A percentile compares a stretch with the other conserved stretches of the same genome.
Conservation (phyloP, 2,113 vertebrate genomes). For the Tragelaphus scriptus region DNA sequence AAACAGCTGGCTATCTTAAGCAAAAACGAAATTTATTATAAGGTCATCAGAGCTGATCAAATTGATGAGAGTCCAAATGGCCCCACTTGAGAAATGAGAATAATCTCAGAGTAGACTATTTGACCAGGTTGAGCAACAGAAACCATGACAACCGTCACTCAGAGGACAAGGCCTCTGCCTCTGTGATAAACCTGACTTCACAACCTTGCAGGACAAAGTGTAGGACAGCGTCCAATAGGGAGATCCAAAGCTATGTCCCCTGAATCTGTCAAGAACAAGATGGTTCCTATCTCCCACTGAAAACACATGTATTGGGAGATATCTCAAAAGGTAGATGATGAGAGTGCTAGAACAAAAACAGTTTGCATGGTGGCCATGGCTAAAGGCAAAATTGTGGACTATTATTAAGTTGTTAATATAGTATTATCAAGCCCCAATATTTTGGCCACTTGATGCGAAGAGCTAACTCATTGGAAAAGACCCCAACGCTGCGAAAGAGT, state of each 20-base stretch:
- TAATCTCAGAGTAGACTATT: neutral
- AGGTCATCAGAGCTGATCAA: neutral
- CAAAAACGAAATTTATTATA: neutral
- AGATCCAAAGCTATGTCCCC: neutral
- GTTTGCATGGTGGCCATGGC: neutral
- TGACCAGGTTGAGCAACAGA: neutral
- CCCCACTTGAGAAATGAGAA: neutral
- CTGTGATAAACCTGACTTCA: neutral
- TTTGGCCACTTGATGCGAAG: neutral
- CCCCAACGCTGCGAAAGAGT: neutral
- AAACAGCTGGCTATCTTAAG: neutral
- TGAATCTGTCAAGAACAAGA: neutral
- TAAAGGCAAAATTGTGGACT: neutral
- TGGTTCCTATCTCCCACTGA: neutral
- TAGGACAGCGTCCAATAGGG: neutral
- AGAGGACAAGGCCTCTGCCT: neutral
- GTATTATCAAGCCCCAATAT: neutral
- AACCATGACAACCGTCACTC: neutral
- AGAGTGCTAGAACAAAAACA: neutral
- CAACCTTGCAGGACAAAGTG: neutral
- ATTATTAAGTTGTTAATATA: neutral
- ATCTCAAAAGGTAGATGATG: neutral
- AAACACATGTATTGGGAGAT: neutral
- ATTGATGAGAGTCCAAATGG: neutral
- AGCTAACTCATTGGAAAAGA: neutral